Evolutionary conservation across 2,113 vertebrate genomes (phyloP).

Genomic region (Cyprinodon tularosa): DNA sequence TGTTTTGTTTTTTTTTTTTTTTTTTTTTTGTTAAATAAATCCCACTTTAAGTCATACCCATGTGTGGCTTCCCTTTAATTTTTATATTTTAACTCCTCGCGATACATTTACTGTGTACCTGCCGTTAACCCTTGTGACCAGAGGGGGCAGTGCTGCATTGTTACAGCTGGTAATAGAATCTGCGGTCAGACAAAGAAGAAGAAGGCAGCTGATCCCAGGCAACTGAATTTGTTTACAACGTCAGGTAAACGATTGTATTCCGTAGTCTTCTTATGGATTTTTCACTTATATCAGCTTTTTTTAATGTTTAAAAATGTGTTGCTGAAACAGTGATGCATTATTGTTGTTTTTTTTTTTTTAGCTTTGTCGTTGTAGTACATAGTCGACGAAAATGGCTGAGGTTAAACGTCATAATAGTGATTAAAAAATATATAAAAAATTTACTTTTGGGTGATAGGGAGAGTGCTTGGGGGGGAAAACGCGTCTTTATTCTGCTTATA

Average conservation of each 20-base stretch:
- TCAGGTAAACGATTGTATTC: background rate
- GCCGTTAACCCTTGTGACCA: background rate
- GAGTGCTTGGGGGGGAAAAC: rapidly evolving
- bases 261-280: background rate
- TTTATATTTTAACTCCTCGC: too few relatives aligned
- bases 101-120: too few relatives aligned
- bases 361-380: slow-evolving; percentile 46
- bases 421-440: background rate
- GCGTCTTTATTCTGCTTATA: background rate
- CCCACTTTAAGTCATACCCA: too few relatives aligned
- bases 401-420: background rate
- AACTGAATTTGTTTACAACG: background rate
- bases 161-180: too few relatives aligned
- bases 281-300: background rate
- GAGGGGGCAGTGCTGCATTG: slow-evolving; percentile 4
- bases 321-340: slow-evolving; percentile 1
- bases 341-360: slow-evolving; percentile 44
- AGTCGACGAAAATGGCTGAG: background rate
- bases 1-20: too few relatives aligned
- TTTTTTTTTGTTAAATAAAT: too few relatives aligned
- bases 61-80: too few relatives aligned
- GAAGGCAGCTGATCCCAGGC: background rate
- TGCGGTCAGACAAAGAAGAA: slow-evolving; percentile 17
- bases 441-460: rapidly evolving
- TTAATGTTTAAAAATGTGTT: background rate